Base-by-base conservation (phyloP, 2,113 vertebrate genomes). In the Copsychus sechellarum region DNA sequence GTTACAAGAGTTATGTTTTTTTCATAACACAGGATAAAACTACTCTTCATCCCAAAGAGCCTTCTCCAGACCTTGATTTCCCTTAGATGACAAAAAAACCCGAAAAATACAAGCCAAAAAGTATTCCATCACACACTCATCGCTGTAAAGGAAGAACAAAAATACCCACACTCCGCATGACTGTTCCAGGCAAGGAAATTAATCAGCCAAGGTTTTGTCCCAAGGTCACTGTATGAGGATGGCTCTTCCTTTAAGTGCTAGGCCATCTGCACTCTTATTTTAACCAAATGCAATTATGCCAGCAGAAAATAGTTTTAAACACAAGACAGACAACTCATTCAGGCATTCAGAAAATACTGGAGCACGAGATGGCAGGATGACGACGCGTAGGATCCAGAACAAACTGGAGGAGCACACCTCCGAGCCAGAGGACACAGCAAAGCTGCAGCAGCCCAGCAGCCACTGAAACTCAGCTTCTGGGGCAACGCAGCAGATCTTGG, bases 141-240 rank as follows among this genome's bases (percentile, higher is more conserved):
- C 7, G 0, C 64, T 53, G 38, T n/a, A 86, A 83, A 90, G 72
- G 67, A 93, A 95, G 80, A 77, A 36, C 23, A 94, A 92, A 93
- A 94, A 93, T 91, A 92, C 23, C 64, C 88, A 57, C 48, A 61
- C 17, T 82, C 88, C 50, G 4, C 47, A 54, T 9, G 36, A 36
- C 80, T 92, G 72, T 81, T 94, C 90, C 73, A 94, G 23, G 15
- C 34, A 92, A 96, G 60, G 67, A 95, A 95, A 69, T 93, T 72
- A 90, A 81, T 85, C 67, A 81, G 88, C 33, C 82, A 86, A 88
- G 76, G 90, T 43, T 96, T 81, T 61, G 53, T 86, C 93, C 92
- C 95, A 96, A 96, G 95, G 94, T 95, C 93, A 88, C 24, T 0
- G 0, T 50, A 71, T 88, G 50, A 96, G 51, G 51, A 83, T 78